These are phyloP conservation scores for Cetoscarus ocellatus DNA, from an alignment of 2,797 vertebrate species.

Conservation along the genomic window DNA sequence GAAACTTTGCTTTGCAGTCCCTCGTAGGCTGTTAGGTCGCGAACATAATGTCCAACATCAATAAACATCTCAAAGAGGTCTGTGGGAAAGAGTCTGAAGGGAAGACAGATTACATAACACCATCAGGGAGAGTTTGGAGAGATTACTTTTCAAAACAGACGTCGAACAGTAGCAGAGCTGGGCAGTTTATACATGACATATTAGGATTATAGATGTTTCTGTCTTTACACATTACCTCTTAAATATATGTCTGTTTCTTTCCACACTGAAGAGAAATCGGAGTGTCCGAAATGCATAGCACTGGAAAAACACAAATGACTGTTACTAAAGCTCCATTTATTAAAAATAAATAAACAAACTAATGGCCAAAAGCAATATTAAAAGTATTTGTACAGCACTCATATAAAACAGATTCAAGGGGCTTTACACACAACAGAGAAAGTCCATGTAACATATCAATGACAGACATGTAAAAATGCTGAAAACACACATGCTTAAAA, in stretches of 20 bases:
- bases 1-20: conserved; percentile 87
- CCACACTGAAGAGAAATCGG: conserved; percentile 93
- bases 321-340: too few species aligned
- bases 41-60: conserved; percentile 92
- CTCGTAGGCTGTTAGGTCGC: conserved; percentile 89
- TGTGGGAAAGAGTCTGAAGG: conserved; percentile 88
- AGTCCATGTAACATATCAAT: too few species aligned
- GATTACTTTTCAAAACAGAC: conserved; percentile 14
- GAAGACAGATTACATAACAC: conserved; percentile 41
- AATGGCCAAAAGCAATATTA: too few species aligned
- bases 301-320: conserved; percentile 67
- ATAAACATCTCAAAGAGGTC: conserved; percentile 95
- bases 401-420: too few species aligned
- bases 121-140: conserved; percentile 12
- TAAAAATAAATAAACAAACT: too few species aligned
- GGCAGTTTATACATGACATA: background rate
- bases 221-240: conserved; percentile 84
- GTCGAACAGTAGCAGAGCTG: conserved; percentile 5
- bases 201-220: background rate
- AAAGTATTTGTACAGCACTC: too few species aligned
- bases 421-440: too few species aligned
- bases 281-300: conserved; percentile 92
- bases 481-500: too few species aligned
- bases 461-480: too few species aligned
- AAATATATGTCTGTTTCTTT: conserved; percentile 92